A percentile compares a stretch with the other conserved stretches of the same genome.
Evolutionary conservation across 2,113 vertebrate genomes (phyloP).

Genomic region (Perca flavescens): DNA sequence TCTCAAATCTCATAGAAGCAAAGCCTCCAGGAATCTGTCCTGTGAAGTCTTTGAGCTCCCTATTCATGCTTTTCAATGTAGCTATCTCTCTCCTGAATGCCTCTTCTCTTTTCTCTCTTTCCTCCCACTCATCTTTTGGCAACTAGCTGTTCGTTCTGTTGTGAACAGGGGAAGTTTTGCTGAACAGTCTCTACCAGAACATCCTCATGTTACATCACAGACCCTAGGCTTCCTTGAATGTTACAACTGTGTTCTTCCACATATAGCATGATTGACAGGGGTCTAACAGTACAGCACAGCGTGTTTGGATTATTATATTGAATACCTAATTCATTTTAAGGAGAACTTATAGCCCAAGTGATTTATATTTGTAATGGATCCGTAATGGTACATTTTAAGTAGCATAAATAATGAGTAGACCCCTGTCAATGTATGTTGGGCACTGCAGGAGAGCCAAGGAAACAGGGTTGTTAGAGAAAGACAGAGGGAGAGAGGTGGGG

Average conservation of each 20-base stretch:
- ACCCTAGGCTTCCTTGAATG: constrained; percentile 13
- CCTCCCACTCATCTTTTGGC: constrained; percentile 42
- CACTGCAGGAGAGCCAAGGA: constrained; percentile 40
- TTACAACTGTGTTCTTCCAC: constrained; percentile 16
- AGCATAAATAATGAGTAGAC: constrained; percentile 43
- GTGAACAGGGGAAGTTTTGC: constrained; percentile 20
- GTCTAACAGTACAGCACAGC: constrained; percentile 11
- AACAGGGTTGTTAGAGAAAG: constrained; percentile 30
- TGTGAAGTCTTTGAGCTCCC: constrained; percentile 32
- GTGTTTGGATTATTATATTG: not conserved
- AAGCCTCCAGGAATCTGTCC: constrained; percentile 47
- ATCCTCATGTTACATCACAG: constrained; percentile 33
- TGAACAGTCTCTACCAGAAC: constrained; percentile 17
- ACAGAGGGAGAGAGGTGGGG: not conserved
- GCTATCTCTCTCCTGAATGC: constrained; percentile 37
- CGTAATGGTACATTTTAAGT: constrained; percentile 48
- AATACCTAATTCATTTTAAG: constrained; percentile 31
- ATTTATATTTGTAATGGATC: constrained; percentile 42
- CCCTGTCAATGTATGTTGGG: constrained; percentile 39
- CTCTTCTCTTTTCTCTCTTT: constrained; percentile 37
- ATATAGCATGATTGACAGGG: constrained; percentile 14
- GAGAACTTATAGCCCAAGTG: constrained; percentile 16
- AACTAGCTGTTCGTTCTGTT: constrained; percentile 25
- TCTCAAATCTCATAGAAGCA: constrained; percentile 29
- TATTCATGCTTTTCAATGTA: constrained; percentile 43